phyloP scores from a whole-genome alignment of 1,140 invertebrate species.

The Hermatobates lingyangjiaoensis region DNA sequence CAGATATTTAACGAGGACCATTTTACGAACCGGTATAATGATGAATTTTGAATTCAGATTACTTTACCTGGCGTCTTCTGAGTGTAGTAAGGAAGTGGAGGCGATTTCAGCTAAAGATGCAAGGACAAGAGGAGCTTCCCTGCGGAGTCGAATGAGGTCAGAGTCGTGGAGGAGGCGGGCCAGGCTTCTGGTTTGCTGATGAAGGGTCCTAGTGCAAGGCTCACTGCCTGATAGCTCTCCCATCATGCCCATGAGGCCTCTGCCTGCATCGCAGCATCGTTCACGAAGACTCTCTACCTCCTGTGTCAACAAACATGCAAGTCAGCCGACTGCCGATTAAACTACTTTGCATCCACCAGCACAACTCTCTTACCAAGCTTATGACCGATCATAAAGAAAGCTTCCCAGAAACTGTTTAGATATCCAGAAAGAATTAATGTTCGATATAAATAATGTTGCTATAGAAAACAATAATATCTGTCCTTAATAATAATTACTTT shows the following conservation, averaged over 20 bases:
- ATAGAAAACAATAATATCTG: no score
- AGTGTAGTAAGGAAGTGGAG: constrained; percentile 22
- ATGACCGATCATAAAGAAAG: no score
- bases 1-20: no score
- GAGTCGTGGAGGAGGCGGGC: constrained; percentile 24
- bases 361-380: no score
- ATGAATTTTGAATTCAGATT: constrained; percentile 1
- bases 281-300: constrained; percentile 31
- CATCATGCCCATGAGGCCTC: constrained; percentile 28
- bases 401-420: no score
- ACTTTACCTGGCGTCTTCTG: constrained; percentile 23
- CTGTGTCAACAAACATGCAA: no score
- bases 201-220: not conserved
- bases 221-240: constrained; percentile 24
- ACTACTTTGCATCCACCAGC: no score
- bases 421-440: no score
- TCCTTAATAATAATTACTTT: no score
- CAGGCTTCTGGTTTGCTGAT: constrained; percentile 19
- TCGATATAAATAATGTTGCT: no score
- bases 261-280: constrained; percentile 28
- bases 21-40: no score
- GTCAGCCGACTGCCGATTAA: no score
- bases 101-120: constrained; percentile 28
- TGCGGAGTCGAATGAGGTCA: constrained; percentile 28
- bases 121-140: constrained; percentile 28